Conservation (phyloP, 2,797 vertebrate genomes). For the Triplophysa yarkandensis region DNA sequence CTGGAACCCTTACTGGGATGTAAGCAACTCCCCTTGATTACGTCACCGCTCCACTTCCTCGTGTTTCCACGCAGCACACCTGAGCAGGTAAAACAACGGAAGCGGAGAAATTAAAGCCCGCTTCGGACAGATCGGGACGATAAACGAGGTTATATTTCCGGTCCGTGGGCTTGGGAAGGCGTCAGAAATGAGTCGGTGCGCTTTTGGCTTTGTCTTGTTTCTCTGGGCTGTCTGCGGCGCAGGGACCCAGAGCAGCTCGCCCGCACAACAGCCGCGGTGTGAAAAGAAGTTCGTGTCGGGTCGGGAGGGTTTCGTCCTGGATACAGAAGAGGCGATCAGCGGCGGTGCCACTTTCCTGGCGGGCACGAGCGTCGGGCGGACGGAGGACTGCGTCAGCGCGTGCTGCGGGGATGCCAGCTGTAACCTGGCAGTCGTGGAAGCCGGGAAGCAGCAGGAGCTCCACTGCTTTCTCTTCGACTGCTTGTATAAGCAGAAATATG, state of each 20-base stretch:
- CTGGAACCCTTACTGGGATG: not conserved
- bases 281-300: slow-evolving; percentile 65
- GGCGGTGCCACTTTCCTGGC: slow-evolving; percentile 80
- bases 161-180: no score
- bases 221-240: not conserved
- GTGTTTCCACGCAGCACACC: slow-evolving; percentile 14
- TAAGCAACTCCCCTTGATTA: not conserved
- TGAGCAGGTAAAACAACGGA: slow-evolving; percentile 13
- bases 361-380: slow-evolving; percentile 58
- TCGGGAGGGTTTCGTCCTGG: slow-evolving; percentile 75
- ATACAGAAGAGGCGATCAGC: slow-evolving; percentile 78
- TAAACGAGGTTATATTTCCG: no score
- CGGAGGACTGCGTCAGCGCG: slow-evolving; percentile 70
- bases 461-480: slow-evolving; percentile 86
- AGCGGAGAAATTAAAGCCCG: not conserved
- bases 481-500: slow-evolving; percentile 80
- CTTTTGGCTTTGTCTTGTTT: not conserved
- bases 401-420: slow-evolving; percentile 79
- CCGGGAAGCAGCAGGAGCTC: slow-evolving; percentile 32
- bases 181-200: not conserved
- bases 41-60: slow-evolving; percentile 15
- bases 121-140: not conserved
- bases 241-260: not conserved
- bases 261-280: slow-evolving; percentile 50
- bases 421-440: slow-evolving; percentile 84